phyloP scores from a whole-genome alignment of 2,797 vertebrate genomes.

The Meda fulgida region DNA sequence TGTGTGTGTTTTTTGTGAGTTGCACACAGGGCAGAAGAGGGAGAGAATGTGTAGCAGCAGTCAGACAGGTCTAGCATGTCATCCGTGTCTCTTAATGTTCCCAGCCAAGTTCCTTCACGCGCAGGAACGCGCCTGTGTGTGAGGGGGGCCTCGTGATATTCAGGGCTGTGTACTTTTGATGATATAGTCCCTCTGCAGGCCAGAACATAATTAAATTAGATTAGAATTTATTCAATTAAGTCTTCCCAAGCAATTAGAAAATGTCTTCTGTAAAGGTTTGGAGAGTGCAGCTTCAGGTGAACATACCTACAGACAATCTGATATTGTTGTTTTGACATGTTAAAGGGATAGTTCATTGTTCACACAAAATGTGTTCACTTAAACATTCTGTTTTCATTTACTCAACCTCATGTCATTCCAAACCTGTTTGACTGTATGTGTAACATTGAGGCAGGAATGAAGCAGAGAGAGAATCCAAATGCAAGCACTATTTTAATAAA shows the following conservation, averaged over 20 bases:
- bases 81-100: conserved; percentile 21
- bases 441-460: too few species aligned
- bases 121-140: neutral
- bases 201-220: conserved; percentile 23
- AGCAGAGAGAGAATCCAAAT: too few species aligned
- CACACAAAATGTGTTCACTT: neutral
- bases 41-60: conserved; percentile 31
- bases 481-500: too few species aligned
- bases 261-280: neutral
- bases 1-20: conserved; percentile 1
- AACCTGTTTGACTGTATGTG: neutral
- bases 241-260: conserved; percentile 9
- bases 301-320: neutral
- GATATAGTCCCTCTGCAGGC: conserved; percentile 27
- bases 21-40: neutral
- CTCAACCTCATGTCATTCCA: neutral
- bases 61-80: conserved; percentile 48
- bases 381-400: conserved; percentile 1
- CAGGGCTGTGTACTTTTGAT: neutral
- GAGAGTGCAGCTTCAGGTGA: conserved; percentile 4
- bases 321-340: neutral
- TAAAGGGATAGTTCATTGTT: neutral
- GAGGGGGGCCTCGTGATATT: conserved; percentile 5
- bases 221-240: conserved; percentile 4
- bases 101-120: conserved; percentile 22